Evolutionary conservation across 2,888 invertebrate genomes (phyloP).

Genomic region (Eupsilia transversa): DNA sequence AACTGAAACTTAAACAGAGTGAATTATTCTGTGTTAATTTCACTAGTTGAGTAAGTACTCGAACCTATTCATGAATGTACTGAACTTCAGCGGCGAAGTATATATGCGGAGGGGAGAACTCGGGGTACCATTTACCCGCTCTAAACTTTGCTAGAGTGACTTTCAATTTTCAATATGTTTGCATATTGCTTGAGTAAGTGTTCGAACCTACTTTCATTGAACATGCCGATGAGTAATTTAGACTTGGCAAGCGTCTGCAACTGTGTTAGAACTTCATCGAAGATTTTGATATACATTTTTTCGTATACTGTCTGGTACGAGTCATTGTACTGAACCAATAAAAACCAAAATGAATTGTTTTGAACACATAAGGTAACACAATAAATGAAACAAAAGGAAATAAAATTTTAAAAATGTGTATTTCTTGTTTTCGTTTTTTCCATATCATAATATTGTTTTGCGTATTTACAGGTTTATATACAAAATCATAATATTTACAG

Average conservation of each 20-base stretch:
- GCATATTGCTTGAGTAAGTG: constrained; percentile 74
- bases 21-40: constrained; percentile 49
- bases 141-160: constrained; percentile 70
- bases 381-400: constrained; percentile 88
- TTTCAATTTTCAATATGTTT: constrained; percentile 80
- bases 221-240: constrained; percentile 65
- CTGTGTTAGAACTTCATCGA: constrained; percentile 59
- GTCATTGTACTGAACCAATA: constrained; percentile 39
- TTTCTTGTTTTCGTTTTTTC: constrained; percentile 81
- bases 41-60: constrained; percentile 39
- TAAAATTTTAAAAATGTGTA: constrained; percentile 88
- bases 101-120: constrained; percentile 46
- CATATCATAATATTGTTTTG: constrained; percentile 79
- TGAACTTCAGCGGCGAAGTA: constrained; percentile 44
- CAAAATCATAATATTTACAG: constrained; percentile 87
- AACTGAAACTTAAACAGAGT: constrained; percentile 33
- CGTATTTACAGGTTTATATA: constrained; percentile 86
- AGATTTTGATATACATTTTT: constrained; percentile 27
- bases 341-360: constrained; percentile 51
- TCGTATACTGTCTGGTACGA: neutral
- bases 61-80: constrained; percentile 58
- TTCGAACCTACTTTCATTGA: constrained; percentile 68
- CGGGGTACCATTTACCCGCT: constrained; percentile 54
- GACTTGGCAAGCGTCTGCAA: constrained; percentile 65
- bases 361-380: constrained; percentile 71